These are phyloP conservation scores for Lordiphosa stackelbergi DNA, from an alignment of 1,140 invertebrate species.

Conservation along the genomic window DNA sequence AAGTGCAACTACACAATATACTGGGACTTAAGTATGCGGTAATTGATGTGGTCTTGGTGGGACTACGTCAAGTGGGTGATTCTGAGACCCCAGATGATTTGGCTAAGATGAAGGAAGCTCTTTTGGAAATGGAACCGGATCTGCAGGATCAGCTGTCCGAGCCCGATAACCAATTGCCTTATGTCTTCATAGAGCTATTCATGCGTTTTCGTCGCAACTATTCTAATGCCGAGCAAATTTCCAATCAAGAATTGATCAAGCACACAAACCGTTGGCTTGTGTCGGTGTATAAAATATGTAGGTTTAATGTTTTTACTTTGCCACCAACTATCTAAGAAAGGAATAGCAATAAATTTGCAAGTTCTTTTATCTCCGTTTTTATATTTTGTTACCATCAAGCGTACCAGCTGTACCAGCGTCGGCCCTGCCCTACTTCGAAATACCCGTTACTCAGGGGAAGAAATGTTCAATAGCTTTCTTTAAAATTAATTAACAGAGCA, in stretches of 20 bases:
- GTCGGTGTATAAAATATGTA: slow-evolving; percentile 37
- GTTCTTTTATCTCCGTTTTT: too few species aligned
- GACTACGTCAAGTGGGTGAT: slow-evolving; percentile 30
- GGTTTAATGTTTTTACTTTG: slow-evolving; percentile 35
- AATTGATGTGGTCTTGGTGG: slow-evolving; percentile 37
- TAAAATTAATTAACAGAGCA: too few species aligned
- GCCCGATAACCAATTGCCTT: slow-evolving; percentile 19
- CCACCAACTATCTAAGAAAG: slow-evolving; percentile 12
- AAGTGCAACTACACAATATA: slow-evolving; percentile 32
- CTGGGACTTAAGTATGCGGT: slow-evolving; percentile 30
- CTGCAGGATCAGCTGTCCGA: slow-evolving; percentile 12
- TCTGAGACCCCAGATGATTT: slow-evolving; percentile 23
- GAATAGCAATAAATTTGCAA: not conserved
- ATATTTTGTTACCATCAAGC: too few species aligned
- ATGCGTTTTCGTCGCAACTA: slow-evolving; percentile 42
- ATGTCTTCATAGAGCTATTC: slow-evolving; percentile 38
- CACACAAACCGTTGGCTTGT: slow-evolving; percentile 35
- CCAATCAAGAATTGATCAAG: slow-evolving; percentile 4
- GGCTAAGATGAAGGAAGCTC: slow-evolving; percentile 24
- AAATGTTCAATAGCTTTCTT: too few species aligned
- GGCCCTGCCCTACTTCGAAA: too few species aligned
- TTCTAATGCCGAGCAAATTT: slow-evolving; percentile 12
- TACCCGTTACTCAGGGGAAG: too few species aligned
- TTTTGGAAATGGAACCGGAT: slow-evolving; percentile 28
- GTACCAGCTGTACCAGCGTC: too few species aligned